These are phyloP conservation scores for Hermaeophaga mercurialis DNA, from an alignment of 2,888 invertebrate genomes.

Conservation along the genomic window DNA sequence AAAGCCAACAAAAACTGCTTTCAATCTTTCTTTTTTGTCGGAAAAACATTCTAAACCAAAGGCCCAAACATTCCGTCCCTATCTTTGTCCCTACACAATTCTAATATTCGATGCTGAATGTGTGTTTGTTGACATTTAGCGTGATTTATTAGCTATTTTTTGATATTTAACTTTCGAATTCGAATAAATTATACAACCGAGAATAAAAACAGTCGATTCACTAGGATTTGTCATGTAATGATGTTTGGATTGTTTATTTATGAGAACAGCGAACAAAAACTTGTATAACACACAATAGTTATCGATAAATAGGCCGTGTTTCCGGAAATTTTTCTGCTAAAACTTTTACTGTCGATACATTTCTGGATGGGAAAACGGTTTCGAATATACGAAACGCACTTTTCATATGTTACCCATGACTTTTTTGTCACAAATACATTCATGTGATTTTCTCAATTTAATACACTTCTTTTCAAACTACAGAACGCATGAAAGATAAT, in stretches of 20 bases:
- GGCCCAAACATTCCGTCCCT: not conserved
- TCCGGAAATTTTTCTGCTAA: no score
- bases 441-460: no score
- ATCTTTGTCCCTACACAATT: not conserved
- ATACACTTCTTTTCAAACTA: no score
- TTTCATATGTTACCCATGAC: no score
- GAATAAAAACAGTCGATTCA: constrained; percentile 12
- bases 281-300: not conserved
- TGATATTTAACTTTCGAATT: constrained; percentile 20
- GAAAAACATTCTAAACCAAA: not conserved
- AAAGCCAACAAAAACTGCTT: not conserved
- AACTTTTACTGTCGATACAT: no score
- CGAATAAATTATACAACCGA: constrained; percentile 19
- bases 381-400: no score
- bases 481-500: no score
- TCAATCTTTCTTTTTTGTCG: not conserved
- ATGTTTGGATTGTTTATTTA: constrained; percentile 18
- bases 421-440: no score
- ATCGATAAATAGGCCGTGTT: no score
- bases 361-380: no score
- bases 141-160: constrained; percentile 21
- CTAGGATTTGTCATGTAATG: constrained; percentile 18
- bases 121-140: constrained; percentile 17
- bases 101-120: constrained; percentile 11
- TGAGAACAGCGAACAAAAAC: not conserved